Base-by-base conservation (phyloP, 2,113 vertebrate species). In the Carollia perspicillata region DNA sequence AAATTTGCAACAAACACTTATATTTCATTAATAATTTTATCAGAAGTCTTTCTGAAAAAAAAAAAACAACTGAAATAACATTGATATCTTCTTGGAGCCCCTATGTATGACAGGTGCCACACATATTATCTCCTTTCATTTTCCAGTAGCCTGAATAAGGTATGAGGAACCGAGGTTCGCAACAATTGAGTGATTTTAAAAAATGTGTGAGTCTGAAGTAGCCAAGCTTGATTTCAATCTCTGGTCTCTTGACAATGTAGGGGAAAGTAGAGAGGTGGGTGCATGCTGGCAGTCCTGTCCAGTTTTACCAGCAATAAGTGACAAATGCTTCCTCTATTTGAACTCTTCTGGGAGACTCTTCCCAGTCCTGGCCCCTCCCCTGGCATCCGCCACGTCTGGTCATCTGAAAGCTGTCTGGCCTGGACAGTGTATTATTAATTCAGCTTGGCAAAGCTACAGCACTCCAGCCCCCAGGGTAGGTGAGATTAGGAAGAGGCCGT, bases 401-500 rank as follows among this genome's bases (percentile, higher is more conserved):
- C 37, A 10, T 37, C 42, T 14, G 89, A 35, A 53, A 47, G 55
- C 47, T 26, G 1, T 40, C 23, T 28, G 66, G 42, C 60, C 12
- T 6, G 16, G 42, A 11, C 8, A 0, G 30, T 10, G n/a, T 16
- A 17, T 55, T 55, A 55, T 55, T 55, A 55, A 47, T 12, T 18
- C 30, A 8, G 44, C 23, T 4, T n/a, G 63, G 75, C 20, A 14
- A 40, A 47, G 12, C 1, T 0, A 3, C 16, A 5, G 51, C 0
- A 1, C 20, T 69, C n/a, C 22, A 1, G 0, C 6, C 13, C 10
- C 8, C 22, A 0, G 1, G 40, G 12, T 6, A 4, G 53, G 51
- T 22, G 60, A 44, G 14, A 0, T 11, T 14, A 66, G 33, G 26
- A 49, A 87, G 60, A 72, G 33, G 35, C 26, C 23, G 2, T 44